Percentiles rank a stretch among this genome's conserved stretches.
These are phyloP conservation scores for Xiphophorus maculatus DNA, from an alignment of 2,113 vertebrate genomes.

Conservation along the genomic window DNA sequence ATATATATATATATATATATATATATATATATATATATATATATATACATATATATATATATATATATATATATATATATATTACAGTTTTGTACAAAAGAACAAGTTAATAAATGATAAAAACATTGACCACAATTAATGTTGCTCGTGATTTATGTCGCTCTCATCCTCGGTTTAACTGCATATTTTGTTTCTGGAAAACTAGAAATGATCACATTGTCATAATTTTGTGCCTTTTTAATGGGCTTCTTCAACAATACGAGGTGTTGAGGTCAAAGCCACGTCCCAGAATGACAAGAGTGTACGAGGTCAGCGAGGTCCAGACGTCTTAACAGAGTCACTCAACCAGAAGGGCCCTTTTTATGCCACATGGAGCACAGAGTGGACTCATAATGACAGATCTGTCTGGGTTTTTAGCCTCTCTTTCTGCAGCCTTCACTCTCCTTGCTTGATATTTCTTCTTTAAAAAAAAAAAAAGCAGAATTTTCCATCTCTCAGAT, in stretches of 20 bases:
- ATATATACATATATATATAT: too few species aligned
- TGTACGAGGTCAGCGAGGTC: conserved; percentile 57
- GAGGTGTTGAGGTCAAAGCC: conserved; percentile 62
- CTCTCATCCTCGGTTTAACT: too few species aligned
- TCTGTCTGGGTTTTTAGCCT: conserved; percentile 20
- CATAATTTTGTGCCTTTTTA: conserved; percentile 57
- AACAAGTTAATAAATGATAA: too few species aligned
- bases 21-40: too few species aligned
- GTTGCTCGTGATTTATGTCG: too few species aligned
- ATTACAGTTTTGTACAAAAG: too few species aligned
- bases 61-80: too few species aligned
- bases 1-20: too few species aligned
- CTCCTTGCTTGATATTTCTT: neutral
- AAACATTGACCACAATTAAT: too few species aligned
- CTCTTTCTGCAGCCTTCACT: neutral
- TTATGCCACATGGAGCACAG: conserved; percentile 44
- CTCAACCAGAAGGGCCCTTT: conserved; percentile 66
- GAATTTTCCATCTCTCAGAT: conserved; percentile 11
- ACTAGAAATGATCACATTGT: conserved; percentile 17
- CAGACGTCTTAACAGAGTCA: conserved; percentile 63
- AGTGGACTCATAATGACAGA: conserved; percentile 20
- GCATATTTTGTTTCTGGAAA: neutral
- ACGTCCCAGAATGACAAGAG: conserved; percentile 58
- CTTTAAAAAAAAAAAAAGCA: neutral
- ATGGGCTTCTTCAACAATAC: conserved; percentile 44